Evolutionary conservation across 2,888 invertebrate genomes (phyloP).

Genomic region (Ochropacha duplaris): DNA sequence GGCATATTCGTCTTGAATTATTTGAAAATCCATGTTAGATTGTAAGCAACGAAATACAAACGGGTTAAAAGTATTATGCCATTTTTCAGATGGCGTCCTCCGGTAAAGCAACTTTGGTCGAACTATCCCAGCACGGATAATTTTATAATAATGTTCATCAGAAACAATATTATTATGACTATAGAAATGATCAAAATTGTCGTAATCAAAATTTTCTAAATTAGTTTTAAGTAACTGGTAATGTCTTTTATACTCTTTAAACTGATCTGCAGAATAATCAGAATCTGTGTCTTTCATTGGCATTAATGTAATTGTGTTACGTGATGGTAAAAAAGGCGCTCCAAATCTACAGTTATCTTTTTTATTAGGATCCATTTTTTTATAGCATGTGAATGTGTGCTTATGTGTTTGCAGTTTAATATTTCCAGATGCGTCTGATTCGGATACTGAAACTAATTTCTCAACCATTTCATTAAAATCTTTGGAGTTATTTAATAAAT

Average conservation of each 20-base stretch:
- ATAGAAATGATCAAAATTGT: slow-evolving; percentile 38
- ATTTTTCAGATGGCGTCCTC: slow-evolving; percentile 48
- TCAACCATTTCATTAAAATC: slow-evolving; percentile 30
- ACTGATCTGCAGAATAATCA: slow-evolving; percentile 21
- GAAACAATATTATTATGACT: slow-evolving; percentile 32
- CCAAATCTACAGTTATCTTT: slow-evolving; percentile 38
- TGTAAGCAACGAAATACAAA: slow-evolving; percentile 39
- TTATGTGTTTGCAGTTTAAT: slow-evolving; percentile 37
- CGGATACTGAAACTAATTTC: slow-evolving; percentile 35
- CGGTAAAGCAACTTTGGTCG: slow-evolving; percentile 48
- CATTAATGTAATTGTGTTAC: slow-evolving; percentile 26
- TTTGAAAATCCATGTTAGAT: slow-evolving; percentile 56
- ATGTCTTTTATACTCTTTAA: slow-evolving; percentile 26
- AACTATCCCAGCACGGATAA: slow-evolving; percentile 39
- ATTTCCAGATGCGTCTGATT: slow-evolving; percentile 38
- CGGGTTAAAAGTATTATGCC: slow-evolving; percentile 57
- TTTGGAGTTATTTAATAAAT: slow-evolving; percentile 23
- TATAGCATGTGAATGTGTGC: slow-evolving; percentile 41
- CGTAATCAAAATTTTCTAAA: too few species aligned
- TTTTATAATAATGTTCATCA: slow-evolving; percentile 36
- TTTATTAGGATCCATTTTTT: slow-evolving; percentile 32
- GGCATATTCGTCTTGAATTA: slow-evolving; percentile 55
- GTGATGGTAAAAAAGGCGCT: slow-evolving; percentile 41
- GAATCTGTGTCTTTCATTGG: slow-evolving; percentile 38
- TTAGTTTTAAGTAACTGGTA: slow-evolving; percentile 28